Base-by-base conservation (phyloP, 2,797 vertebrate genomes). In the Aythya fuligula region DNA sequence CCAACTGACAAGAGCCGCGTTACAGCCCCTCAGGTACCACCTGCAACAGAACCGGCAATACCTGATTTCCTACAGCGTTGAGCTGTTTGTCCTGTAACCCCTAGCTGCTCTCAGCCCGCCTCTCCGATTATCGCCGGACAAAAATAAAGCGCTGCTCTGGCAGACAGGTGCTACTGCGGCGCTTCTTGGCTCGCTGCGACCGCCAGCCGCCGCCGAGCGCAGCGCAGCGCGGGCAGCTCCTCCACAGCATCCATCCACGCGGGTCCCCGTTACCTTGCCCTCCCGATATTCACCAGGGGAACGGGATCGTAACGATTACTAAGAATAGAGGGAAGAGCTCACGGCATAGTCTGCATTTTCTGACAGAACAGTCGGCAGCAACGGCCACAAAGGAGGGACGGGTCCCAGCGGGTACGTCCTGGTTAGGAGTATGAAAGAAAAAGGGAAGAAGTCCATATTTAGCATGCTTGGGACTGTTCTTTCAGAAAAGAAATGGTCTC, bases 101-200 rank as follows among this genome's bases (percentile, higher is more conserved):
- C 80, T 20, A 75, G 92, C 86, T 95, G 84, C 95, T 76, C 78
- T 66, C 21, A 47, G 71, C 49, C 77, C 92, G 78, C 86, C 77
- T 75, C 85, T 27, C 91, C 38, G 87, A 51, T 82, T 90, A 90
- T 64, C 47, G 4, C 81, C 5, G 53, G 75, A 76, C 87, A 77
- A 87, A 95, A 94, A 95, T 83, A 74, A 94, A 95, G 75, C 2
- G 0, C 43, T 20, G 84, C 56, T 78, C 76, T 88, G 70, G 80
- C 89, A 92, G 64, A 8, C 17, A 30, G 60, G 83, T 86, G 19
- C 38, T 28, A 7, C 72, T 14, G 51, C 3, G 1, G 87, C n/a
- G 24, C 78, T 45, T 75, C 86, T 38, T 18, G 13, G 60, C 87
- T 1, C 2, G 77, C 64, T 13, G 4, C 45, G 11, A 76, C 38